Conservation (phyloP, 2,797 vertebrate species). For the Delichon dasypus region DNA sequence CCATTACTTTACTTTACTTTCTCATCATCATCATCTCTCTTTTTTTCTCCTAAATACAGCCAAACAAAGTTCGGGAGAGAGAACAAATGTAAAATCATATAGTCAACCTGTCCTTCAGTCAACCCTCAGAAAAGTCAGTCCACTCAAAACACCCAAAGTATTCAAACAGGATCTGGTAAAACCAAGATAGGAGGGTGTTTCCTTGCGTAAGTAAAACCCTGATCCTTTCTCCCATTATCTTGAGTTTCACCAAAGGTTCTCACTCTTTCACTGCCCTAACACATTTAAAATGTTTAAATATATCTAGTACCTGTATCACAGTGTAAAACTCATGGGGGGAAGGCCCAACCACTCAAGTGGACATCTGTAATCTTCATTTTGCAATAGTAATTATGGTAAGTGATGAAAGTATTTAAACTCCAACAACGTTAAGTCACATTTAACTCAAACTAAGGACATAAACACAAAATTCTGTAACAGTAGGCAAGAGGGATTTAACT, state of each 20-base stretch:
- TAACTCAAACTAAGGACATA: not conserved
- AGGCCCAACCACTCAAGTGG: not conserved
- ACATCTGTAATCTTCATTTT: not conserved
- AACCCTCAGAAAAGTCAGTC: not conserved
- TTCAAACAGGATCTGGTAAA: not conserved
- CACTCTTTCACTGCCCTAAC: not conserved
- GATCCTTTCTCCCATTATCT: not conserved
- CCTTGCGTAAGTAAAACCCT: not conserved
- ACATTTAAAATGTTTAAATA: not conserved
- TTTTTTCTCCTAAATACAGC: not conserved
- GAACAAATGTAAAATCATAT: not conserved
- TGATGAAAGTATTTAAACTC: not conserved
- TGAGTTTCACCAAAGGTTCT: not conserved
- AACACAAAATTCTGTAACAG: not conserved
- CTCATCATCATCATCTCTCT: too few species aligned
- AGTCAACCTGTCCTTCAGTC: not conserved
- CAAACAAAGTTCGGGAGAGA: not conserved
- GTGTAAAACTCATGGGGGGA: fast-evolving
- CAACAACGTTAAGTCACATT: not conserved
- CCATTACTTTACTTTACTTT: not conserved
- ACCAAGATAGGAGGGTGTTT: not conserved
- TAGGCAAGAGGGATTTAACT: not conserved
- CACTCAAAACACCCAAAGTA: not conserved
- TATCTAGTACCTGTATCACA: not conserved
- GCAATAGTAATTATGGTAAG: not conserved